A percentile compares a stretch with the other conserved stretches of the same genome.
These are phyloP conservation scores for Zaprionus tsacasi DNA, from an alignment of 1,140 invertebrate species.

Conservation along the genomic window DNA sequence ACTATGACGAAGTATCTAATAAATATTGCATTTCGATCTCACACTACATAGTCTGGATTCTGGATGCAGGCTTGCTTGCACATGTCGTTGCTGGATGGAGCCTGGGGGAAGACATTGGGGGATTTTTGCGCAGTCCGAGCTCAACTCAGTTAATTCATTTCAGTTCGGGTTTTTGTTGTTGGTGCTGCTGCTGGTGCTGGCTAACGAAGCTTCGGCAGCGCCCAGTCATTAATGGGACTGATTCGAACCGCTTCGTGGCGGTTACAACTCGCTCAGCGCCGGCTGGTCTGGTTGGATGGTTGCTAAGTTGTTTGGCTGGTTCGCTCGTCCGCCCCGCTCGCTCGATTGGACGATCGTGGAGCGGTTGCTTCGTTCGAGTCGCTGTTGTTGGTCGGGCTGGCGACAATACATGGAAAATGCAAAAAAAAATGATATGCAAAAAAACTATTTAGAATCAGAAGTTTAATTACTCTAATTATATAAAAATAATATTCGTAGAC, in stretches of 20 bases:
- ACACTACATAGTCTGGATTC: neutral
- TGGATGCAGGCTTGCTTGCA: neutral
- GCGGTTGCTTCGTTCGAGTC: neutral
- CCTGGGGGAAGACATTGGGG: slow-evolving; percentile 6
- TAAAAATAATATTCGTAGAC: slow-evolving; percentile 44
- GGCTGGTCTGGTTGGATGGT: slow-evolving; percentile 45
- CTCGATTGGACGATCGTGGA: neutral
- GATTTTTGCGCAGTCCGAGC: slow-evolving; percentile 7
- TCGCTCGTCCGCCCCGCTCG: too few relatives aligned
- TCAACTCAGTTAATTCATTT: slow-evolving; percentile 18
- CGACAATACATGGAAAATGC: slow-evolving; percentile 44
- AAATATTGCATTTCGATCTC: neutral
- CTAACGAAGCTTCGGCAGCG: slow-evolving; percentile 43
- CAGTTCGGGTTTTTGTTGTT: neutral
- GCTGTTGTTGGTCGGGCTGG: slow-evolving; percentile 1
- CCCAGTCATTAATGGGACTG: slow-evolving; percentile 42
- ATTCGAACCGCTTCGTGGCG: slow-evolving; percentile 62
- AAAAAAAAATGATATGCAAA: slow-evolving; percentile 12
- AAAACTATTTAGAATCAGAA: slow-evolving; percentile 54
- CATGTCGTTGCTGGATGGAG: too few relatives aligned
- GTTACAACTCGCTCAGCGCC: slow-evolving; percentile 63
- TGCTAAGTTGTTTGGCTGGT: slow-evolving; percentile 8
- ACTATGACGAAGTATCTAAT: slow-evolving; percentile 2
- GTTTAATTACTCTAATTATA: slow-evolving; percentile 61
- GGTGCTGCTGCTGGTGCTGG: neutral